Conservation (phyloP, 2,888 invertebrate species). For the Caenorhabditis sp. region DNA sequence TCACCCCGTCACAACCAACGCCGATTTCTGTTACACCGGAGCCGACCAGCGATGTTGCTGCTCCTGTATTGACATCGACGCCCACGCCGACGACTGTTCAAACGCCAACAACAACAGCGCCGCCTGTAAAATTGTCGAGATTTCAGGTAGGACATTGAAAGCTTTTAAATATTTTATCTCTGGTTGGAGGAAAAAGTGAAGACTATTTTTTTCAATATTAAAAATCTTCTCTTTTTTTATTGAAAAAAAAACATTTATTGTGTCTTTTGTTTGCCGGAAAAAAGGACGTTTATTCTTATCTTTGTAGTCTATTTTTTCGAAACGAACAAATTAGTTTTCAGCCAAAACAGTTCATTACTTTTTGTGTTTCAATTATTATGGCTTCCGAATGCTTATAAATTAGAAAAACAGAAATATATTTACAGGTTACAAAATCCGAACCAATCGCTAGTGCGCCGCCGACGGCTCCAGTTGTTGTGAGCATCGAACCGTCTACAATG, state of each 20-base stretch:
- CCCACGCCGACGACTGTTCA: slow-evolving; percentile 9
- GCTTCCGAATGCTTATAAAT: no score
- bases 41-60: slow-evolving; percentile 9
- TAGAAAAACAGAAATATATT: no score
- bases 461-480: slow-evolving; percentile 11
- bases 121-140: slow-evolving; percentile 36
- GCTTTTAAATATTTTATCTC: not conserved
- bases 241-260: no score
- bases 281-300: not conserved
- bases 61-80: no score
- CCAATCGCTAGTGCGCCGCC: slow-evolving; percentile 13
- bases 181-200: not conserved
- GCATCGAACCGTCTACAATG: slow-evolving; percentile 9
- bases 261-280: no score
- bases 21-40: slow-evolving; percentile 7
- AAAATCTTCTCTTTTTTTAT: not conserved
- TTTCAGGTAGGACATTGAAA: slow-evolving; percentile 31
- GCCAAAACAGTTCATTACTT: no score
- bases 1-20: not conserved
- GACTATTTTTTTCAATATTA: no score
- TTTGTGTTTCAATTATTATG: no score
- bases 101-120: slow-evolving; percentile 13
- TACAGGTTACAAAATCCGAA: slow-evolving; percentile 30
- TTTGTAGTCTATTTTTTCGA: not conserved
- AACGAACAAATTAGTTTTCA: no score